Percentiles rank a stretch among this genome's conserved stretches.
phyloP scores from a whole-genome alignment of 2,888 invertebrate species.

The Erynnis tages region DNA sequence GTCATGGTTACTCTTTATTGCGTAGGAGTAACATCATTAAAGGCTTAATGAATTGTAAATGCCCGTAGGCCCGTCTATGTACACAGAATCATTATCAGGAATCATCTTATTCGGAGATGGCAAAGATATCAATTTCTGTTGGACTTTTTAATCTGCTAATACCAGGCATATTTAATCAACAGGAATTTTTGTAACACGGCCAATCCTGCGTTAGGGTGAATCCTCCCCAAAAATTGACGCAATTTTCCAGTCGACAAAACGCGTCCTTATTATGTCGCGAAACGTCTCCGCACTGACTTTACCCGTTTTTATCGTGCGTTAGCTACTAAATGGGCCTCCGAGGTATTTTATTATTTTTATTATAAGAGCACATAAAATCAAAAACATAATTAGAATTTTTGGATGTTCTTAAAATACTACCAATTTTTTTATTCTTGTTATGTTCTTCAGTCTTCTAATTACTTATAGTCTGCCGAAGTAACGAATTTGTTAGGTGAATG shows the following conservation, averaged over 20 bases:
- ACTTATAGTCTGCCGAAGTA: not conserved
- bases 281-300: constrained; percentile 57
- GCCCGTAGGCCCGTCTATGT: constrained; percentile 27
- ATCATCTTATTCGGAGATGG: not conserved
- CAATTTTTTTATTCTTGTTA: not conserved
- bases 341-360: no score
- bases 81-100: constrained; percentile 27
- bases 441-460: not conserved
- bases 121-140: not conserved
- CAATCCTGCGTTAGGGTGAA: constrained; percentile 55
- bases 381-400: constrained; percentile 14
- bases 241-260: constrained; percentile 72
- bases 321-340: constrained; percentile 36
- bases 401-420: not conserved
- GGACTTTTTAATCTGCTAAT: not conserved
- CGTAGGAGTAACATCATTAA: not conserved
- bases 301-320: constrained; percentile 58
- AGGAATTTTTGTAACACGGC: constrained; percentile 22
- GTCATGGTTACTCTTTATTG: not conserved
- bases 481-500: constrained; percentile 30
- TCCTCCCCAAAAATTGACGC: constrained; percentile 60
- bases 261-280: constrained; percentile 67
- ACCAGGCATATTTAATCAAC: constrained; percentile 8
- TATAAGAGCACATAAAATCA: constrained; percentile 28
- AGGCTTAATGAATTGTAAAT: not conserved